Conservation (phyloP, 2,888 invertebrate genomes). For the Clanis bilineata region DNA sequence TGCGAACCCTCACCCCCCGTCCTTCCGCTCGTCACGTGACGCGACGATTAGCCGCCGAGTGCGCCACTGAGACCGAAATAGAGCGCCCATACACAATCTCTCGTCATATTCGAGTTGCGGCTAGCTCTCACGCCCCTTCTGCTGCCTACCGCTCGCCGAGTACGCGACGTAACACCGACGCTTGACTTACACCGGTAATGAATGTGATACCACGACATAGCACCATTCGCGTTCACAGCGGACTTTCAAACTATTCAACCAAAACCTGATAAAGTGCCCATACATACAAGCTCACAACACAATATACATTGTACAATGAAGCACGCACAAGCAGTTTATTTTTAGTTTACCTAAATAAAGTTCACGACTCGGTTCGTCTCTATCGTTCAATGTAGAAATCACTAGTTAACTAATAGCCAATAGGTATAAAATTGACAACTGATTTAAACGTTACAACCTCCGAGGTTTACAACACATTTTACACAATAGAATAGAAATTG, state of each 20-base stretch:
- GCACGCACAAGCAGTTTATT: conserved; percentile 13
- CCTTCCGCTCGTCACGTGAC: conserved; percentile 80
- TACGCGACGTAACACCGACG: conserved; percentile 3
- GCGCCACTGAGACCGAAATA: conserved; percentile 79
- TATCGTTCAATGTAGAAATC: not conserved
- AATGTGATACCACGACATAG: conserved; percentile 5
- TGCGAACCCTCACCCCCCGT: conserved; percentile 64
- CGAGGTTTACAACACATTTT: not conserved
- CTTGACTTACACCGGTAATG: conserved; percentile 16
- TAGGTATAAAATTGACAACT: not conserved
- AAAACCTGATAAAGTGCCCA: conserved; percentile 23
- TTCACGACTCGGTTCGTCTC: not conserved
- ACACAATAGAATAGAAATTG: not conserved
- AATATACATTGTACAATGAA: conserved; percentile 15
- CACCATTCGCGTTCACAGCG: conserved; percentile 2
- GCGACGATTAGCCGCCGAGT: conserved; percentile 77
- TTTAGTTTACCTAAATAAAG: conserved; percentile 13
- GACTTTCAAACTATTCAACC: conserved; percentile 19
- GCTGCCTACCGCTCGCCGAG: conserved; percentile 19
- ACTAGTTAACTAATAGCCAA: not conserved
- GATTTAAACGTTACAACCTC: no score
- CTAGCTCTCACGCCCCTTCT: conserved; percentile 59
- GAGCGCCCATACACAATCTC: conserved; percentile 60
- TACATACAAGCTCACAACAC: conserved; percentile 15
- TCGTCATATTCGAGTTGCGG: conserved; percentile 61